Base-by-base conservation (phyloP, 2,888 invertebrate species). In the Polietes domitor region DNA sequence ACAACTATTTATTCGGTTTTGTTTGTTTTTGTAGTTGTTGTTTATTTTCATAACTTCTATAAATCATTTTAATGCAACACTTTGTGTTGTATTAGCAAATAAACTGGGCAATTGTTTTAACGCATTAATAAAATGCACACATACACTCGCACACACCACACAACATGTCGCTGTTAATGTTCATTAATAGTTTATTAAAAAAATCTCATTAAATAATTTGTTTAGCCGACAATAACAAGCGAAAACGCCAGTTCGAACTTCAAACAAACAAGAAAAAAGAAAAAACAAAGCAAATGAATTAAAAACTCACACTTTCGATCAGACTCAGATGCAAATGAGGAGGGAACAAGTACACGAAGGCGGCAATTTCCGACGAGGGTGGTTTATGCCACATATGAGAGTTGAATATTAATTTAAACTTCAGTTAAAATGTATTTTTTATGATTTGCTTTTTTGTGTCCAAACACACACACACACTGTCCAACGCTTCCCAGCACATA, bases 321-420 rank as follows among this genome's bases (percentile, higher is more conserved):
- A 1, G 32, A 65, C 12, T 32, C 4, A 37, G 71, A n/a, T 41
- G 75, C 32, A 72, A 72, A 71, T 15, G 61, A 75, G n/a, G 32
- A 6, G 32, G 32, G 32, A 41, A 76, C 28, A 76, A 63, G n/a
- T n/a, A n/a, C n/a, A n/a, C n/a, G n/a, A n/a, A n/a, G n/a, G n/a
- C n/a, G n/a, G n/a, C n/a, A n/a, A n/a, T n/a, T n/a, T n/a, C n/a
- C n/a, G n/a, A n/a, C n/a, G 32, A 17, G 19, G 32, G n/a, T 17
- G 19, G 37, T 72, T 82, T 65, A 10, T 41, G 63, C 71, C 78
- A 55, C 71, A 75, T 43, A 75, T 78, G 65, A 75, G 71, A 63
- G 43, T 74, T 24, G 82, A 74, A 82, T 82, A 75, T 82, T 82
- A 82, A 82, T 82, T 77, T 73, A 9, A 41, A 50, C 9, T 61